Base-by-base conservation (phyloP, 1,140 invertebrate genomes). In the Muscidifurax raptorellus region DNA sequence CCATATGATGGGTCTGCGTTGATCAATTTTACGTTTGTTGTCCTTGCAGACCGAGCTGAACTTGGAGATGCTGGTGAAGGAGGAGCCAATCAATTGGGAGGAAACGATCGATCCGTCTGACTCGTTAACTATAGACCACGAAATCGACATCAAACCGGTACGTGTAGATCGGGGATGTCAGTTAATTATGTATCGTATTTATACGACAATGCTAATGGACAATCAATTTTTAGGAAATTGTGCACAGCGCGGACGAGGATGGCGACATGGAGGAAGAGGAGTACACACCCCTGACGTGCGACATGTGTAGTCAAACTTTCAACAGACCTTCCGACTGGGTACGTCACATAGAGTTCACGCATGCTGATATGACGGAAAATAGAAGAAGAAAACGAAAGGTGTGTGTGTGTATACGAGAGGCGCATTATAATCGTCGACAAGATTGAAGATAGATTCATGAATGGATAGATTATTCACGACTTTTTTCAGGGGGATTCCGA, bases 281-380 rank as follows among this genome's bases (percentile, higher is more conserved):
- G 66, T 96, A 96, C 88, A 96, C 96, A 28, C 96, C 96, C 59
- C 91, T 97, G 79, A 96, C 96, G 5, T 97, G 96, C 90, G 96
- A 97, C 91, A 94, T 97, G 89, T 97, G 96, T 90, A 96, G 96
- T 90, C 96, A 97, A 94, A 96, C 96, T 22, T 97, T 97, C 90
- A 96, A 95, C 78, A 94, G 96, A 88, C 96, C 96, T 80, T 96
- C 95, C 18, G 96, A 96, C 85, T 96, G 96, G 95, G 96, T 97
- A 59, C 94, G 96, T 81, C 96, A 97, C 90, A 95, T 97, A 90
- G 96, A 97, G 91, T 93, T 92, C 76, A 95, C 95, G 7, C 96
- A 96, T 89, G 93, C 95, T 44, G 94, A 95, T 86, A 94, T 94
- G 93, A 95, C 95, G 32, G 93, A 95, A 87, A 94, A 93, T 92